Base-by-base conservation (phyloP, 2,888 invertebrate species). In the Sialis fuliginosa region DNA sequence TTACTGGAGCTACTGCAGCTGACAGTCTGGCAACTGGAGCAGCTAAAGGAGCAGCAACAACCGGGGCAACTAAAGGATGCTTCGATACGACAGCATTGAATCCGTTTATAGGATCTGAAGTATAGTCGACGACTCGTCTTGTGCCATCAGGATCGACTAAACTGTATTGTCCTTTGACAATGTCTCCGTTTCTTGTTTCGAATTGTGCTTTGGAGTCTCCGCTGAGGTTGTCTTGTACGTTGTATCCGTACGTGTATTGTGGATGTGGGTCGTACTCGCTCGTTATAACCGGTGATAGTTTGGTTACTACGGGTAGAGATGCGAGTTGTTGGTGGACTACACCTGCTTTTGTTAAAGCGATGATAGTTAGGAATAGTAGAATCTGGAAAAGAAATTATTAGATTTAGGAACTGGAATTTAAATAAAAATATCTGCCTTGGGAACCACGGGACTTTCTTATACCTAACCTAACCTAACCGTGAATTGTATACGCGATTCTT, bases 31-130 rank as follows among this genome's bases (percentile, higher is more conserved):
- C 49, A 13, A 52, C 51, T n/a, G 47, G 45, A 33, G 56, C 54
- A 34, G 34, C 33, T 39, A 62, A 62, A 4, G 65, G 64, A 35
- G 49, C 47, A 42, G 47, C 49, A 4, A 49, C 42, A 30, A 40
- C 39, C 7, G 31, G 39, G 33, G 62, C 65, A 0, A 67, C 66
- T 52, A 66, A 53, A 1, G 77, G 75, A 52, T 74, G 75, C 54
- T 71, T 72, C 62, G 72, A 74, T 1, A 79, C 77, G 41, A 76
- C 70, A 6, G 76, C 77, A 61, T 76, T 76, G 64, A 77, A 77
- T 2, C 76, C 76, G 53, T 75, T 72, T 46, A 70, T 65, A 31
- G 75, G 72, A 58, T 76, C 76, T 12, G 76, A 75, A 6, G 72
- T 72, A 59, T 74, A 73, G 51, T 72, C 70, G n/a, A 73, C 74